Evolutionary conservation across 2,113 vertebrate genomes (phyloP).

Genomic region (Tupaia chinensis): DNA sequence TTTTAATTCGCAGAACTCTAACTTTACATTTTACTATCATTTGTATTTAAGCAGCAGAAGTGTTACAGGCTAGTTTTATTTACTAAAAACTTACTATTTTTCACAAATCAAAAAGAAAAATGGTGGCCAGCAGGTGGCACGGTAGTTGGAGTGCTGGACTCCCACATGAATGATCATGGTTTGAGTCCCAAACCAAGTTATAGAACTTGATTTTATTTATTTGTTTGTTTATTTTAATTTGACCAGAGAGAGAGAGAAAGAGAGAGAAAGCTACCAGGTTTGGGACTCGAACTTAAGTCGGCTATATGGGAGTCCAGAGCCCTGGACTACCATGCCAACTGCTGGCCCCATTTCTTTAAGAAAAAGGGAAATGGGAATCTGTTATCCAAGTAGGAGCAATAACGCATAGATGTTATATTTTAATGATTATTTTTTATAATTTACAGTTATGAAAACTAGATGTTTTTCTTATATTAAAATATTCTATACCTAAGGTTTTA

Average conservation of each 20-base stretch:
- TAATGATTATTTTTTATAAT: slow-evolving; percentile 46
- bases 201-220: no score
- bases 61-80: not conserved
- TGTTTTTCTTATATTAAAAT: slow-evolving; percentile 39
- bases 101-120: slow-evolving; percentile 31
- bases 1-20: not conserved
- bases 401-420: not conserved
- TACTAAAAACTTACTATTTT: slow-evolving; percentile 34
- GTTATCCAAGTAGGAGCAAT: not conserved
- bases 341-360: no score
- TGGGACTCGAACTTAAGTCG: no score
- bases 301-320: no score
- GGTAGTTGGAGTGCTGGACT: no score
- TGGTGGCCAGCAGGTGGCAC: not conserved
- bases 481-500: not conserved
- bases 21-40: slow-evolving; percentile 22
- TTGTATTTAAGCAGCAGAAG: slow-evolving; percentile 20
- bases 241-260: no score
- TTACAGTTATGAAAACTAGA: slow-evolving; percentile 39
- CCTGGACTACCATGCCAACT: no score
- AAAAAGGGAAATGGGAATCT: slow-evolving; percentile 29
- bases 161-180: no score
- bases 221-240: no score
- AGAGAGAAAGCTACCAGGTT: no score
- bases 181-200: no score